These are phyloP conservation scores for Scomber scombrus DNA, from an alignment of 2,113 vertebrate genomes.

Conservation along the genomic window DNA sequence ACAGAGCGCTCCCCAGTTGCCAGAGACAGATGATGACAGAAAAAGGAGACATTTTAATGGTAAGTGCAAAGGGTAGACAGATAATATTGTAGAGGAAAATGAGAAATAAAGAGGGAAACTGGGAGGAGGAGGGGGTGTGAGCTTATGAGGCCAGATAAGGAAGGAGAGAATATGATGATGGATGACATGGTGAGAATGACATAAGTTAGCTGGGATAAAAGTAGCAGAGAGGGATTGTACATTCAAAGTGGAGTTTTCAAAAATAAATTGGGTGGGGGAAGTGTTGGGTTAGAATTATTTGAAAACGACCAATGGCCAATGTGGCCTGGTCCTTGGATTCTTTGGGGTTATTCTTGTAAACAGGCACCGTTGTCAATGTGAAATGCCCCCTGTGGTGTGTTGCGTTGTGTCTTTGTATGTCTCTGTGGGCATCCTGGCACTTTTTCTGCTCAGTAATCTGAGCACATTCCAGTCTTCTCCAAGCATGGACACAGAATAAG, in stretches of 20 bases:
- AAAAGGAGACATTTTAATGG: constrained; percentile 58
- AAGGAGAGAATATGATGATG: constrained; percentile 51
- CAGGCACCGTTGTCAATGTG: constrained; percentile 50
- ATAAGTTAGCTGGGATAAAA: constrained; percentile 22
- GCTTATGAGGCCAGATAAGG: constrained; percentile 57
- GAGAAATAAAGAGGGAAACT: constrained; percentile 36
- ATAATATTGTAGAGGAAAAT: constrained; percentile 57
- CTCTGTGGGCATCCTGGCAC: constrained; percentile 60
- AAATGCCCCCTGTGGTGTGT: constrained; percentile 43
- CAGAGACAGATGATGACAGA: constrained; percentile 59
- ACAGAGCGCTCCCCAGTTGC: constrained; percentile 14
- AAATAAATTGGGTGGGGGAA: background rate
- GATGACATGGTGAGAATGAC: constrained; percentile 46
- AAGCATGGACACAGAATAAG: constrained; percentile 5
- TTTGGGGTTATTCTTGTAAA: constrained; percentile 43
- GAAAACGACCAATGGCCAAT: constrained; percentile 26
- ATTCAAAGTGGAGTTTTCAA: constrained; percentile 34
- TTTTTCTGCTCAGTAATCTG: constrained; percentile 50
- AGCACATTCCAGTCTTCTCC: constrained; percentile 53
- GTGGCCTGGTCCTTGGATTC: constrained; percentile 42
- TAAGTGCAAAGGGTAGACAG: constrained; percentile 53
- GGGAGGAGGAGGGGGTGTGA: background rate
- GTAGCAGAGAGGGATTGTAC: constrained; percentile 7
- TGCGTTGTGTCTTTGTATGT: constrained; percentile 56
- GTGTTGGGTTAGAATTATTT: constrained; percentile 7